These are phyloP conservation scores for Drosophila basisetae DNA, from an alignment of 2,888 invertebrate species.

Conservation along the genomic window DNA sequence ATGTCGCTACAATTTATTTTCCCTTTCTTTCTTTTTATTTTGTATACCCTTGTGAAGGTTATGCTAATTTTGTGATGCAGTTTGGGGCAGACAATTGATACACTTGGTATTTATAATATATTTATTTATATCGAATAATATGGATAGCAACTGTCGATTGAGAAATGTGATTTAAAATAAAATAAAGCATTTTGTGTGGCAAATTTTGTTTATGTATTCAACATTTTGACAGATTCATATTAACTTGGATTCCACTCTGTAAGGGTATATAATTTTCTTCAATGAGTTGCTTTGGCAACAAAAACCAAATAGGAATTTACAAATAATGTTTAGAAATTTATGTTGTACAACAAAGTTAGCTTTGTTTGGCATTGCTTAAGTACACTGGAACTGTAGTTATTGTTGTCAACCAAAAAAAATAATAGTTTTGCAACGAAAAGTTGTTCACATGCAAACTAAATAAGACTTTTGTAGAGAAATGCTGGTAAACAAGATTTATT, in stretches of 20 bases:
- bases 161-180: neutral
- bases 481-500: neutral
- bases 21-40: constrained; percentile 5
- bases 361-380: neutral
- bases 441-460: neutral
- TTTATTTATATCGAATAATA: neutral
- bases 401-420: neutral
- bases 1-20: constrained; percentile 49
- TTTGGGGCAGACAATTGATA: neutral
- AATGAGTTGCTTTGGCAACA: neutral
- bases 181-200: neutral
- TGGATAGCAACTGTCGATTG: neutral
- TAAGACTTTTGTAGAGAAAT: neutral
- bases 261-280: neutral
- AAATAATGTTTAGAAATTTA: neutral
- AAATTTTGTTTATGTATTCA: neutral
- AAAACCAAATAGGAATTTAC: constrained; percentile 38
- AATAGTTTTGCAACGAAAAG: neutral
- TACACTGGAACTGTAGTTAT: neutral
- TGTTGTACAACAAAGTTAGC: neutral
- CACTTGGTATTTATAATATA: neutral
- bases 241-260: neutral
- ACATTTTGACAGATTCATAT: neutral
- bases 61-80: neutral
- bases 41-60: neutral